Evolutionary conservation across 2,888 invertebrate species (phyloP), one percentile per base, ranked within the genome.

Genomic region (Mimas tiliae): DNA sequence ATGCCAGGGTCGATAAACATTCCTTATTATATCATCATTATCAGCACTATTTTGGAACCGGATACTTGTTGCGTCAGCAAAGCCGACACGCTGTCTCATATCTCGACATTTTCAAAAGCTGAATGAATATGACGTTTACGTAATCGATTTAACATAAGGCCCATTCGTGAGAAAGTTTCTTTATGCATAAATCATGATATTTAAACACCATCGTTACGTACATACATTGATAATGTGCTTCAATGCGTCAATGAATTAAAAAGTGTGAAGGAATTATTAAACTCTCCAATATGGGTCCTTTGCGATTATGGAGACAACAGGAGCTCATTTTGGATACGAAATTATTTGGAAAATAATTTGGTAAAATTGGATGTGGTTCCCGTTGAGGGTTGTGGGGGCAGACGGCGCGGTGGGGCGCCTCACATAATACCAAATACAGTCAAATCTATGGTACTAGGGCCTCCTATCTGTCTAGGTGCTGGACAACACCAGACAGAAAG

Each of bases 101-200:
- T 42, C 16, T 58, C 38, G 47, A 21, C 27, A 65, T 65, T 65
- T 65, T 58, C 58, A 55, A 55, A 65, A 65, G 58, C 47, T 65
- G 65, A 65, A 65, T 65, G 65, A 65, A 65, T 58, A 53, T 34
- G 27, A 27, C 11, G 48, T 34, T 65, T 65, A 65, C 19, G 48
- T 16, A 65, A 58, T 55, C 27, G 65, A 48, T 48, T 66, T 64
- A 69, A 63, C 33, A 63, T 45, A 48, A 19, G 34, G 16, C 19
- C 48, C 65, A 58, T 42, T 42, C 58, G 55, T 65, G 65, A 65
- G 65, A 65, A 65, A 65, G 65, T 65, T 65, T 65, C 34, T 62
- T 67, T 69, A 67, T 64, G 62, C 53, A 70, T 66, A 64, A 27
- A 65, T 66, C 65, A 69, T 67, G 42, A 67, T 50, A 51, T 27